A percentile compares a stretch with the other conserved stretches of the same genome.
Evolutionary conservation across 2,113 vertebrate species (phyloP).

Genomic region (Sprattus sprattus): DNA sequence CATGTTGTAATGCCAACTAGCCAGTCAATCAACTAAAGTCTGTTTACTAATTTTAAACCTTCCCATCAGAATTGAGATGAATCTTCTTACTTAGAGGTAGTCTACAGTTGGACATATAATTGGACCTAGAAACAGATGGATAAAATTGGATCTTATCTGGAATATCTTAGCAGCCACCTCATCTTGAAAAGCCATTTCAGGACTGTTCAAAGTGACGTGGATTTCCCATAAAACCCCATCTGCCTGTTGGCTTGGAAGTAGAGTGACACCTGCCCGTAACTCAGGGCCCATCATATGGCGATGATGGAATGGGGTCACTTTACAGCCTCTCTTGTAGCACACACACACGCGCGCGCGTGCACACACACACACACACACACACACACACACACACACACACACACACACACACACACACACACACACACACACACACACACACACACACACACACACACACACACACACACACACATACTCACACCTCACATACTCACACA

Average conservation of each 20-base stretch:
- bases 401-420: not conserved
- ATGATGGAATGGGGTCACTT: slow-evolving; percentile 29
- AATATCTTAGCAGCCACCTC: slow-evolving; percentile 22
- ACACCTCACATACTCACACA: not conserved
- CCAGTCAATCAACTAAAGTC: not conserved
- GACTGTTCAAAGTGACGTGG: slow-evolving; percentile 31
- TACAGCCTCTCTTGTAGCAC: slow-evolving; percentile 13
- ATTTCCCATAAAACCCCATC: slow-evolving; percentile 37
- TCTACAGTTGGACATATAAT: slow-evolving; percentile 22
- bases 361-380: slow-evolving; percentile 6
- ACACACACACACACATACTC: not conserved
- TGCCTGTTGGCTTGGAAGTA: slow-evolving; percentile 28
- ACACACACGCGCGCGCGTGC: slow-evolving; percentile 1
- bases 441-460: not conserved
- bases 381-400: not conserved
- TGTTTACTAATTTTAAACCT: not conserved
- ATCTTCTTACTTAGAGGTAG: not conserved
- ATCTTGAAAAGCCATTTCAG: slow-evolving; percentile 41
- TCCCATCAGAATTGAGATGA: not conserved
- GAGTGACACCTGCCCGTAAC: slow-evolving; percentile 38
- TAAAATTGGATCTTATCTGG: slow-evolving; percentile 26
- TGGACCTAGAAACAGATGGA: slow-evolving; percentile 11
- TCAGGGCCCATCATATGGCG: slow-evolving; percentile 14
- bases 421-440: not conserved
- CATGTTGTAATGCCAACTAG: not conserved